Evolutionary conservation across 2,113 vertebrate genomes (phyloP), one percentile per base, ranked within the genome.

Genomic region (Callipepla californica): DNA sequence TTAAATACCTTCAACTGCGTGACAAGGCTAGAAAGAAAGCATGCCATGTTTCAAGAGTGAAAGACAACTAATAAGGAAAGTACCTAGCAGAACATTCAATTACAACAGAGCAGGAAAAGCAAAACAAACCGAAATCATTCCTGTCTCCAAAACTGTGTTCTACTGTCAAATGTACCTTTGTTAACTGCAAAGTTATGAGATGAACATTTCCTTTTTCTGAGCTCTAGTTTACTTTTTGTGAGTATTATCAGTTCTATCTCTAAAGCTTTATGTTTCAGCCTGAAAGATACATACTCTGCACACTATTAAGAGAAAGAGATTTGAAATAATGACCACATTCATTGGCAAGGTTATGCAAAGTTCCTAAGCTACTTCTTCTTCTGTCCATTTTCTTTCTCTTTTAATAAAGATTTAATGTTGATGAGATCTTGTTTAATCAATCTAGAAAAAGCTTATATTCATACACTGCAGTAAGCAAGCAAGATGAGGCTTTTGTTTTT

Each of bases 21-120:
- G 85, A 94, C 34, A 87, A 72, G 77, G 45, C 89, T 80, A 88
- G 51, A 92, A 91, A 95, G 82, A 45, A 85, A 97, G 80, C 91
- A 94, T 80, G 79, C 80, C 88, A 69, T 36, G 76, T 78, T 83
- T 89, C 70, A 92, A 81, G 50, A 63, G 66, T 63, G 59, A 88
- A 77, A 57, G 63, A 40, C 11, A 94, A 84, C 67, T 80, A 70
- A 80, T 42, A 82, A 85, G 2, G 32, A 57, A 87, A 85, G 23
- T 15, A 77, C 11, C 70, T 44, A 83, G 57, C 77, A 89, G 51
- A 57, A 70, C 57, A 85, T 73, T 87, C 30, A 91, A 4, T 30
- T 77, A 11, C 5, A 76, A 79, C 22, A 73, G 57, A 74, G 74
- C 11, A 85, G 62, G 89, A 57, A 6, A 9, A 3, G 55, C 51